Percentiles rank a stretch among this genome's conserved stretches.
Evolutionary conservation across 2,888 invertebrate genomes (phyloP).

Genomic region (Ariolimax columbianus): DNA sequence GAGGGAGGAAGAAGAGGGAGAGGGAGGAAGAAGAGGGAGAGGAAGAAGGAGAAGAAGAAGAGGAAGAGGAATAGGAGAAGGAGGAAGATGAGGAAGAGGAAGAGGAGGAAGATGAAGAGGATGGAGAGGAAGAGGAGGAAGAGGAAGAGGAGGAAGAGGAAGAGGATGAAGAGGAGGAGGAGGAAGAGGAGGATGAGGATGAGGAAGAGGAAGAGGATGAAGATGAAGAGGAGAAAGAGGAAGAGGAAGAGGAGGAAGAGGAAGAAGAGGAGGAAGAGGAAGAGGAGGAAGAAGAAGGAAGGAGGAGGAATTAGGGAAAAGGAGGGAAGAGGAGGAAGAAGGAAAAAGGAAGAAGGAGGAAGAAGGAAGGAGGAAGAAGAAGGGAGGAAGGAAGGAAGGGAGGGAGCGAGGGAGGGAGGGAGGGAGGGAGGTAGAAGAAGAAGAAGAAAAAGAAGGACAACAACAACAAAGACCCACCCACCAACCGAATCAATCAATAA

Average conservation of each 20-base stretch:
- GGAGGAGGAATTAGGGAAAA: not conserved
- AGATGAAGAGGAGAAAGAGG: not conserved
- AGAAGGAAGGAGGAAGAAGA: not conserved
- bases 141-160: no score
- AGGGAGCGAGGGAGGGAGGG: not conserved
- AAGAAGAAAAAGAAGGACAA: not conserved
- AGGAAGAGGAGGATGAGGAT: no score
- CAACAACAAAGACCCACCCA: no score
- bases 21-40: not conserved
- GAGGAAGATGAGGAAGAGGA: no score
- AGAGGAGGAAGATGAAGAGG: no score
- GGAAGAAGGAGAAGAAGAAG: not conserved
- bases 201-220: no score
- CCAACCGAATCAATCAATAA: no score
- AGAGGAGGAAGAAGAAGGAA: not conserved
- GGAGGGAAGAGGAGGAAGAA: not conserved
- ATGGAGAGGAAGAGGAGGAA: no score
- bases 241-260: not conserved
- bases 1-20: conserved; percentile 1
- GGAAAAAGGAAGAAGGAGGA: not conserved
- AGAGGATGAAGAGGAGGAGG: no score
- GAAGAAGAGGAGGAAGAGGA: not conserved
- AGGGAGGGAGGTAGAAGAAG: not conserved
- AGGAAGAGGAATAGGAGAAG: no score
- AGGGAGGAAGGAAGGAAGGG: not conserved